A percentile compares a stretch with the other conserved stretches of the same genome.
phyloP scores from a whole-genome alignment of 2,888 invertebrate genomes.

The Ormyrus pomaceus region DNA sequence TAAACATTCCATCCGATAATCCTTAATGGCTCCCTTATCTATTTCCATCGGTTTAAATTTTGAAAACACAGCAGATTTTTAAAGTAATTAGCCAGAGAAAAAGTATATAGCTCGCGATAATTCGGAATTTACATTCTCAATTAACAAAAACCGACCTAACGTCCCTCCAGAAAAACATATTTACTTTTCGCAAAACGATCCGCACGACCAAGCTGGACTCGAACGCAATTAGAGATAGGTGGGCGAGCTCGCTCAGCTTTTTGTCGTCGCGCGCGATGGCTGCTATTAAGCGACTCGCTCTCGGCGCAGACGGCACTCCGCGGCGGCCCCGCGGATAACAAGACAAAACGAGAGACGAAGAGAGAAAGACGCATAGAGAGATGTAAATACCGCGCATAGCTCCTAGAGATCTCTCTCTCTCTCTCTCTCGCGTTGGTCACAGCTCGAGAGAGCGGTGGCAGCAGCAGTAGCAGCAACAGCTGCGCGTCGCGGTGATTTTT shows the following conservation, averaged over 20 bases:
- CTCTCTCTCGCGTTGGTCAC: constrained; percentile 52
- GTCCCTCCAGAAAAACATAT: too few species aligned
- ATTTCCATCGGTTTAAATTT: too few species aligned
- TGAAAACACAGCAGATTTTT: too few species aligned
- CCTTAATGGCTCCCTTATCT: too few species aligned
- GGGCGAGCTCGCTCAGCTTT: constrained; percentile 19
- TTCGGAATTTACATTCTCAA: too few species aligned
- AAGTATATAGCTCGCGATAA: too few species aligned
- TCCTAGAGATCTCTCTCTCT: background rate
- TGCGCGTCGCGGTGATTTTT: constrained; percentile 61
- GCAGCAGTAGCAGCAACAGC: constrained; percentile 57
- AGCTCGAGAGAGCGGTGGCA: too few species aligned
- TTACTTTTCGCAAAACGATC: background rate
- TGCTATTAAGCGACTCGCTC: constrained; percentile 5
- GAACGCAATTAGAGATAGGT: constrained; percentile 43
- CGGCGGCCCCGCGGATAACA: background rate
- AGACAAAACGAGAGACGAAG: constrained; percentile 45
- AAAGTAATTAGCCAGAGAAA: too few species aligned
- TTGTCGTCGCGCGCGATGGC: constrained; percentile 4
- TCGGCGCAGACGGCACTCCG: background rate
- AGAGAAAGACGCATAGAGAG: constrained; percentile 6
- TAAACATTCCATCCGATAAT: too few species aligned
- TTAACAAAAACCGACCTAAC: too few species aligned
- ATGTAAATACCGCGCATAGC: background rate
- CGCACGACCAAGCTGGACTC: background rate